Conservation (phyloP, 2,797 vertebrate genomes). For the Poeciliopsis presidionis region DNA sequence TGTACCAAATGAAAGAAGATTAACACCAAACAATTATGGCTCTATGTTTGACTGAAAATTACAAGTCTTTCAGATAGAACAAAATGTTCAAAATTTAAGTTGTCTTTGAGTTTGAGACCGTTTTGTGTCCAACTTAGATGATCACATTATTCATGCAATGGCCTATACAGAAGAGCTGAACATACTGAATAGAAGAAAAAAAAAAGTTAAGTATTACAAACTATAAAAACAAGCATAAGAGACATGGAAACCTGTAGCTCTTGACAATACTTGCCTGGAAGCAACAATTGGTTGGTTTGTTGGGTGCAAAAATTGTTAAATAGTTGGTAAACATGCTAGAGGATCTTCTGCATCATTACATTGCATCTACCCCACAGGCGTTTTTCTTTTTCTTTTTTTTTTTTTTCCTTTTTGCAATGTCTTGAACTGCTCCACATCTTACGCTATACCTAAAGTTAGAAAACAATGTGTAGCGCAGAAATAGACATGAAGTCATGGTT, state of each 20-base stretch:
- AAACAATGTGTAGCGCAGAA: constrained; percentile 11
- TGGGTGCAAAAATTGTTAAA: background rate
- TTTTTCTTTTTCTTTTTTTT: background rate
- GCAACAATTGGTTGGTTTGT: background rate
- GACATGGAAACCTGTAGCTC: background rate
- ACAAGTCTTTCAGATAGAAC: too few relatives aligned
- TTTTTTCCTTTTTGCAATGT: background rate
- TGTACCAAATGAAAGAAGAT: too few relatives aligned
- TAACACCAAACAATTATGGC: too few relatives aligned
- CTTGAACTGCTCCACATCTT: background rate
- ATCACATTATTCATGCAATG: background rate
- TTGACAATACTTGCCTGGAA: background rate
- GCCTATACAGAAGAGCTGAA: background rate
- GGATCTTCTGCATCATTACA: background rate
- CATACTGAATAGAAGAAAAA: background rate
- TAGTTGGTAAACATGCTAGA: background rate
- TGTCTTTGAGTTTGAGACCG: background rate
- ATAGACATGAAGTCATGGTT: constrained; percentile 27
- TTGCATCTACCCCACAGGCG: background rate
- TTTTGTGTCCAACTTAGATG: background rate
- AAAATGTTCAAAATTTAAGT: background rate
- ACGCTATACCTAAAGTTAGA: background rate
- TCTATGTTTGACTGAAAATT: too few relatives aligned
- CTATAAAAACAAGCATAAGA: too few relatives aligned
- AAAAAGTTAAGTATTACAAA: too few relatives aligned